Base-by-base conservation (phyloP, 2,888 invertebrate genomes). In the Cancer borealis region DNA sequence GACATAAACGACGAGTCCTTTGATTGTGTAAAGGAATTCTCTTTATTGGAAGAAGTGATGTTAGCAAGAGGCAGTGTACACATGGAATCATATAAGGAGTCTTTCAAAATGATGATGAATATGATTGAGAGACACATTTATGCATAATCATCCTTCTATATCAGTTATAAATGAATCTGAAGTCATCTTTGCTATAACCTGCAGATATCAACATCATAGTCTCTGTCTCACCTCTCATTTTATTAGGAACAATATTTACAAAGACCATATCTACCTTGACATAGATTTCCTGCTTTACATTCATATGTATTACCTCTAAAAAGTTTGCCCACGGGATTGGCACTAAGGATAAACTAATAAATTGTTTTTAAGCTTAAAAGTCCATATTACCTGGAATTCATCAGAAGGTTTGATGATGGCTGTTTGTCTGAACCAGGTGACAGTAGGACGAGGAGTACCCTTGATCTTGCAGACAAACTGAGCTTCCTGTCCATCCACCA, bases 381-480 rank as follows among this genome's bases (percentile, higher is more conserved):
- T 14, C 84, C 6, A 14, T 39, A 84, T 84, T 95, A 97, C 97
- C 96, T 99, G 98, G 97, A 99, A 99, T 96, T 99, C 99, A 96
- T 98, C 98, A 0, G 98, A 98, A 66, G 98, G 98, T 96, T 99
- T 98, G 79, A 99, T 98, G 94, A 99, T 98, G 45, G 98, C 98
- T 0, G 99, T 98, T 97, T 99, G 98, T 94, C 98, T 97, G 97
- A 99, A 99, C 99, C 99, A 99, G 30, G 99, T 99, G 96, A 99
- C 99, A 96, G 99, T 98, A 49, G 99, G 99, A 96, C 99, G 97
- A 8, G 99, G 99, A 96, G 97, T 97, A 92, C 99, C 99, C 97
- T 98, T 98, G 60, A 99, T 99, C 97, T 99, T 98, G 96, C 99
- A 99, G 97, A 99, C 98, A 96, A 99, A 99, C 96, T 99, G 98